phyloP scores from a whole-genome alignment of 2,113 vertebrate genomes.

The Leuciscus idus region DNA sequence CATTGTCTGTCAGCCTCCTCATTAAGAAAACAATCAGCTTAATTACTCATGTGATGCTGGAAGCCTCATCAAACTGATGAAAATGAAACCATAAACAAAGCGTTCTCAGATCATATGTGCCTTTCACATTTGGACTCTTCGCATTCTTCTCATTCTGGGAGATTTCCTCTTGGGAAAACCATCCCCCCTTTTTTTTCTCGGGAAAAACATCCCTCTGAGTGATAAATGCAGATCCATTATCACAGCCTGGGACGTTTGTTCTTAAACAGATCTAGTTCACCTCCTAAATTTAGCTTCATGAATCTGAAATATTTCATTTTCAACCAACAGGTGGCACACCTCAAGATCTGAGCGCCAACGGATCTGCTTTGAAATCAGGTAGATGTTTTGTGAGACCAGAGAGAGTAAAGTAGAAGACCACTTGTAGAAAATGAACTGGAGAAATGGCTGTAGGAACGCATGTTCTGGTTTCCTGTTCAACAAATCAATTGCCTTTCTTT shows the following conservation, averaged over 20 bases:
- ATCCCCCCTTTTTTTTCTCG: neutral
- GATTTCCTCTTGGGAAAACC: constrained; percentile 32
- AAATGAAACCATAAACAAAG: constrained; percentile 1
- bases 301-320: constrained; percentile 17
- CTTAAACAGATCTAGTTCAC: constrained; percentile 17
- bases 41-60: constrained; percentile 39
- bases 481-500: neutral
- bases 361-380: neutral
- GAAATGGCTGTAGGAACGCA: neutral
- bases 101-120: neutral
- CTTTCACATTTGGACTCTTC: neutral
- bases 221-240: constrained; percentile 24
- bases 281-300: neutral
- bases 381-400: constrained; percentile 1
- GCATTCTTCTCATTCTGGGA: constrained; percentile 31
- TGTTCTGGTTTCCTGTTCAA: neutral
- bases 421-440: neutral
- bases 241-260: neutral
- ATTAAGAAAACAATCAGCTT: constrained; percentile 46
- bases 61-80: constrained; percentile 31
- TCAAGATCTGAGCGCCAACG: constrained; percentile 7
- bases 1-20: constrained; percentile 30
- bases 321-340: constrained; percentile 59
- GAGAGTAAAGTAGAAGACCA: neutral
- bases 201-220: neutral